Evolutionary conservation across 2,797 vertebrate species (phyloP).

Genomic region (Crenichthys baileyi): DNA sequence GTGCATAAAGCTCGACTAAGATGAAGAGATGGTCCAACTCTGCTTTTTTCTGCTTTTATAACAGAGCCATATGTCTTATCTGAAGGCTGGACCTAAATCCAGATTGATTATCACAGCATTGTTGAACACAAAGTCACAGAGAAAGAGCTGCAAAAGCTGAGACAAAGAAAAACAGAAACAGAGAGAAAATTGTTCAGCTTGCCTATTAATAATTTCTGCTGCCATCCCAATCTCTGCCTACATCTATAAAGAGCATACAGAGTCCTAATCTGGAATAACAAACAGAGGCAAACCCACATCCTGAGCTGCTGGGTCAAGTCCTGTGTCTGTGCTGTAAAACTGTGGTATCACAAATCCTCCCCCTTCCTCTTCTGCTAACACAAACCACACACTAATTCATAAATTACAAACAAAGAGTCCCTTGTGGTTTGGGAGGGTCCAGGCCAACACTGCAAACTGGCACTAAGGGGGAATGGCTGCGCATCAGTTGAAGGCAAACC

Average conservation of each 20-base stretch:
- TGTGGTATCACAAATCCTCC: constrained; percentile 11
- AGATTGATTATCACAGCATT: constrained; percentile 48
- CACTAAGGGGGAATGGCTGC: constrained; percentile 33
- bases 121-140: constrained; percentile 47
- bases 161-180: constrained; percentile 15
- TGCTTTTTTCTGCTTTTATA: constrained; percentile 56
- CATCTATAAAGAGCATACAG: constrained; percentile 27
- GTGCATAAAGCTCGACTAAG: neutral
- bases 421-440: constrained; percentile 76
- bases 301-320: constrained; percentile 26
- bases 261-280: constrained; percentile 49
- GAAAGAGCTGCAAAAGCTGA: neutral
- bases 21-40: constrained; percentile 25
- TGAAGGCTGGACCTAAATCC: constrained; percentile 51
- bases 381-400: constrained; percentile 75
- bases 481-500: constrained; percentile 59
- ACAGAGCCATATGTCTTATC: constrained; percentile 56
- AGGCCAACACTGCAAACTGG: constrained; percentile 41
- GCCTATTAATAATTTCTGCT: constrained; percentile 30
- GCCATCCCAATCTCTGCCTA: constrained; percentile 25
- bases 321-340: constrained; percentile 44
- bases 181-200: constrained; percentile 14
- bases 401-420: constrained; percentile 77
- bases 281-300: constrained; percentile 32
- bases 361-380: constrained; percentile 57